phyloP scores from a whole-genome alignment of 2,888 invertebrate species.

The Polydrusus tereticollis region DNA sequence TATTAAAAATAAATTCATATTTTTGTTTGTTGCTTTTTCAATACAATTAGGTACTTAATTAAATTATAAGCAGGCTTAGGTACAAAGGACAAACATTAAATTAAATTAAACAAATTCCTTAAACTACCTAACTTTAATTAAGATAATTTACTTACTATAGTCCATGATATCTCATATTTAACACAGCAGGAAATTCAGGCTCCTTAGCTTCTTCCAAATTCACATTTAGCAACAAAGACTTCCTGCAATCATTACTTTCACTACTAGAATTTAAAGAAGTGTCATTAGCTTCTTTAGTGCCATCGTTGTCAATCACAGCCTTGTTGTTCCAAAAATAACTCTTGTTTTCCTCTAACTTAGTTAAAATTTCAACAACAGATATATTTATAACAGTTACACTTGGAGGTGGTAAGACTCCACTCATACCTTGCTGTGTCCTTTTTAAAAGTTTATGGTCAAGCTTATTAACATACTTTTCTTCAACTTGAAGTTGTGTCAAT shows the following conservation, averaged over 20 bases:
- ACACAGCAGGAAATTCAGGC: slow-evolving; percentile 73
- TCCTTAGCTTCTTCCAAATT: slow-evolving; percentile 64
- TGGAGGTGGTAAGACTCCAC: slow-evolving; percentile 82
- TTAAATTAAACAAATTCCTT: too few species aligned
- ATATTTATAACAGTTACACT: slow-evolving; percentile 78
- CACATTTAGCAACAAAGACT: slow-evolving; percentile 61
- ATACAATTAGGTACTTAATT: too few species aligned
- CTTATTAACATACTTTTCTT: slow-evolving; percentile 57
- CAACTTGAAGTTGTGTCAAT: slow-evolving; percentile 15
- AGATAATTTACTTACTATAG: slow-evolving; percentile 78
- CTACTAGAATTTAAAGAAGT: slow-evolving; percentile 47
- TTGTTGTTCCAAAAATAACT: slow-evolving; percentile 57
- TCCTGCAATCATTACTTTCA: slow-evolving; percentile 44
- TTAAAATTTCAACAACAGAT: slow-evolving; percentile 76
- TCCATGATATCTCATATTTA: slow-evolving; percentile 77
- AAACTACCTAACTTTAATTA: too few species aligned
- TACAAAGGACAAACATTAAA: too few species aligned
- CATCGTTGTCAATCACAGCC: slow-evolving; percentile 7
- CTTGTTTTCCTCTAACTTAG: slow-evolving; percentile 62
- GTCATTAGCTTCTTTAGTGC: slow-evolving; percentile 31
- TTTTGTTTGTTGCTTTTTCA: too few species aligned
- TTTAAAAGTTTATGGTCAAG: slow-evolving; percentile 65
- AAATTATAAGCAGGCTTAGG: too few species aligned
- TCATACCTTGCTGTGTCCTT: slow-evolving; percentile 72
- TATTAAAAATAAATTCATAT: too few species aligned